Evolutionary conservation across 2,888 invertebrate genomes (phyloP).

Genomic region (Oscheius myriophilus): DNA sequence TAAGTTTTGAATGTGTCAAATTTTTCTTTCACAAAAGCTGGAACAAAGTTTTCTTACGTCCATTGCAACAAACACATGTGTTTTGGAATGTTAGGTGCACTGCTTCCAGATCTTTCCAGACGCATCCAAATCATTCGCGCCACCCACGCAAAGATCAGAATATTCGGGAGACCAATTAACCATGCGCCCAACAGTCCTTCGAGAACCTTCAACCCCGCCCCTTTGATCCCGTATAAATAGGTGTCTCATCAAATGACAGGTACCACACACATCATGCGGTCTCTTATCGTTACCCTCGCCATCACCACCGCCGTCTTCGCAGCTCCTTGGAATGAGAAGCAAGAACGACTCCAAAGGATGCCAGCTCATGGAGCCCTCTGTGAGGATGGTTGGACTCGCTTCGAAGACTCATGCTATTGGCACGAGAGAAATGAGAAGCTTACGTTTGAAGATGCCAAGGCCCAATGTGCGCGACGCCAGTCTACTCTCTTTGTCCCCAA

Average conservation of each 20-base stretch:
- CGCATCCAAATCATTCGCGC: no score
- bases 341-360: not conserved
- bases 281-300: constrained; percentile 9
- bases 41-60: no score
- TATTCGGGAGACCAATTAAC: constrained; percentile 13
- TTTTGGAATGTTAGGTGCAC: no score
- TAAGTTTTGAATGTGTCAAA: no score
- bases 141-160: not conserved
- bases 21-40: no score
- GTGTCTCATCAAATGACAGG: not conserved
- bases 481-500: constrained; percentile 47
- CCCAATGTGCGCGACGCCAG: constrained; percentile 39
- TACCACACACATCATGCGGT: not conserved
- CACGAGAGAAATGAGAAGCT: constrained; percentile 39
- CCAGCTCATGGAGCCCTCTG: constrained; percentile 17
- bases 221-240: constrained; percentile 16
- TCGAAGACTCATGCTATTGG: constrained; percentile 50
- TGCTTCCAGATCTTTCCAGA: no score
- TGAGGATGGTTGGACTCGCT: constrained; percentile 45
- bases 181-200: constrained; percentile 19
- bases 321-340: not conserved
- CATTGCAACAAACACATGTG: no score
- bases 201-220: constrained; percentile 20
- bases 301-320: not conserved
- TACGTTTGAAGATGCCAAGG: constrained; percentile 41